Percentiles rank a stretch among this genome's conserved stretches.
phyloP scores from a whole-genome alignment of 2,113 vertebrate genomes.

The Hirundichthys speculiger region DNA sequence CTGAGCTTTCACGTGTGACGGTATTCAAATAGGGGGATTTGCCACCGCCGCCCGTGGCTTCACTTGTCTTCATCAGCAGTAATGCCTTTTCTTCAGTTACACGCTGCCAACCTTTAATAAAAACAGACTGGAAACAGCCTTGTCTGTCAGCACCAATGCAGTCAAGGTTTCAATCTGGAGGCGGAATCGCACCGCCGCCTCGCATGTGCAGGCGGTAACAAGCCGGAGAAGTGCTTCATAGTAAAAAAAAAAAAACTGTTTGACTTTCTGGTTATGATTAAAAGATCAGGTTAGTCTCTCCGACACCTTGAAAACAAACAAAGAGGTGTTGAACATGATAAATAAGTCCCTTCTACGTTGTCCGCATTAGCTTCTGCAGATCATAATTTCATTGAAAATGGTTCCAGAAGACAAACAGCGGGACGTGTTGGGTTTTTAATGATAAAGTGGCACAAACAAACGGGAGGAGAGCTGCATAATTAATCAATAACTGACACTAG shows the following conservation, averaged over 20 bases:
- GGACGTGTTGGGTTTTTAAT: too few relatives aligned
- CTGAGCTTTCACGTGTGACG: constrained; percentile 57
- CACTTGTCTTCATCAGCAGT: constrained; percentile 63
- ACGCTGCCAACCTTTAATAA: constrained; percentile 65
- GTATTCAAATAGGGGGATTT: constrained; percentile 44
- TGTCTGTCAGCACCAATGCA: constrained; percentile 51
- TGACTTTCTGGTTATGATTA: constrained; percentile 16
- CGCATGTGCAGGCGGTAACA: neutral
- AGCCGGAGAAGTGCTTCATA: neutral
- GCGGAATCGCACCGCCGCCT: neutral
- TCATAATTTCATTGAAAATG: neutral
- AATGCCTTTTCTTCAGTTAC: constrained; percentile 54
- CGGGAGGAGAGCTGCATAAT: too few relatives aligned
- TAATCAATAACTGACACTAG: too few relatives aligned
- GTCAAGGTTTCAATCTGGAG: constrained; percentile 18
- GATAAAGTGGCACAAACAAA: too few relatives aligned
- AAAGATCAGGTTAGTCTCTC: constrained; percentile 4
- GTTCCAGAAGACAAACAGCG: too few relatives aligned
- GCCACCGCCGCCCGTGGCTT: constrained; percentile 18
- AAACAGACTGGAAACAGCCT: constrained; percentile 56
- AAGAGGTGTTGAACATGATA: neutral
- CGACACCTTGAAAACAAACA: neutral
- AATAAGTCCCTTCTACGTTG: too few relatives aligned
- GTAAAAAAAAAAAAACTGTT: constrained; percentile 6
- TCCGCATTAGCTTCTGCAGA: neutral